Conservation (phyloP, 2,797 vertebrate genomes). For the Pipistrellus kuhlii region DNA sequence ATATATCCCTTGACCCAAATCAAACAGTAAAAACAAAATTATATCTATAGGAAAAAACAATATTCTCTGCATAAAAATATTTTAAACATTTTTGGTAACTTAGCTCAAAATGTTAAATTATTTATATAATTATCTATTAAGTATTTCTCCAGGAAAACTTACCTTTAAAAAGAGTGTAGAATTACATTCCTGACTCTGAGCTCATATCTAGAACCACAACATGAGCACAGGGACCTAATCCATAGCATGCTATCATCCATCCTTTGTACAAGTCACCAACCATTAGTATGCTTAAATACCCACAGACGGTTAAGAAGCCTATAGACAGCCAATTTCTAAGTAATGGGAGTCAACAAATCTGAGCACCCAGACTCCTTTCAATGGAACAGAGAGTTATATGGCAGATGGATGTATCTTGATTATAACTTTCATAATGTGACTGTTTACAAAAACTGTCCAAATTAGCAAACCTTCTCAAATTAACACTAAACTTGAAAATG, state of each 20-base stretch:
- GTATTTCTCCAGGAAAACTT: background rate
- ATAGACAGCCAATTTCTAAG: accelerated
- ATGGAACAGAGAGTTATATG: background rate
- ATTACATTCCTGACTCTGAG: background rate
- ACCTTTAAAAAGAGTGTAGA: background rate
- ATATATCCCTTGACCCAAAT: background rate
- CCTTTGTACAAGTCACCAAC: background rate
- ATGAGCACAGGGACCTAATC: background rate
- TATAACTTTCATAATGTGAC: constrained; percentile 55
- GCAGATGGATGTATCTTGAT: constrained; percentile 2
- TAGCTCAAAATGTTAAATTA: background rate
- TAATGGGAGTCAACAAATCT: background rate
- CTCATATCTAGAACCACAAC: background rate
- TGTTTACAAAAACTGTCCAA: constrained; percentile 35
- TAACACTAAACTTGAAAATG: background rate
- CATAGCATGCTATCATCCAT: accelerated
- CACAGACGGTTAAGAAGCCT: background rate
- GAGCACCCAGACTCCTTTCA: background rate
- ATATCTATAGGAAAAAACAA: background rate
- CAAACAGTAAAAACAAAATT: background rate
- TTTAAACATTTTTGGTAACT: background rate
- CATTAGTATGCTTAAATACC: background rate
- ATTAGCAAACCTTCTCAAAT: constrained; percentile 44
- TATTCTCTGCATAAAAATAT: background rate
- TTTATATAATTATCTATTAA: background rate